Percentiles rank a stretch among this genome's conserved stretches.
Conservation (phyloP, 2,797 vertebrate species). For the Chelmon rostratus region DNA sequence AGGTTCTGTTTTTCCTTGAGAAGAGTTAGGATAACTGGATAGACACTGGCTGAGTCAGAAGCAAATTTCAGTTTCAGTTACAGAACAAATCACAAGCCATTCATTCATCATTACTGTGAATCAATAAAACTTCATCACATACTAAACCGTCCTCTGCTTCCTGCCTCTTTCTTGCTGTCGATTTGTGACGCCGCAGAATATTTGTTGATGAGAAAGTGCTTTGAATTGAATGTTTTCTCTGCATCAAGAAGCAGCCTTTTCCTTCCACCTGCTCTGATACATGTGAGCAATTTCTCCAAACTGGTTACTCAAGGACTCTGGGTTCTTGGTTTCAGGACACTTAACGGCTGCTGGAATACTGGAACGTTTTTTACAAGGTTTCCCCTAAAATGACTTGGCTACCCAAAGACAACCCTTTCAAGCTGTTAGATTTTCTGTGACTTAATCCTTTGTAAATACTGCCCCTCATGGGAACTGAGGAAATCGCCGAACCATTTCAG, state of each 20-base stretch:
- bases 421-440: constrained; percentile 58
- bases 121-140: constrained; percentile 84
- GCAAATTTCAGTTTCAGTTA: constrained; percentile 57
- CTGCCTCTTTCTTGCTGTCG: constrained; percentile 58
- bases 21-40: constrained; percentile 56
- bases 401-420: constrained; percentile 66
- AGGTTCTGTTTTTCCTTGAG: constrained; percentile 49
- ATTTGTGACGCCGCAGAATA: constrained; percentile 47
- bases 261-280: constrained; percentile 36
- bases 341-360: constrained; percentile 7
- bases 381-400: constrained; percentile 43
- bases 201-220: constrained; percentile 31
- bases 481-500: constrained; percentile 46
- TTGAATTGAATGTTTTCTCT: constrained; percentile 10
- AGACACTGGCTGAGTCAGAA: constrained; percentile 72
- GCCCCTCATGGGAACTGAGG: constrained; percentile 49
- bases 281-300: constrained; percentile 14
- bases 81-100: constrained; percentile 67
- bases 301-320: constrained; percentile 3
- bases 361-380: constrained; percentile 47
- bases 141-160: constrained; percentile 59
- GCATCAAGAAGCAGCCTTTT: constrained; percentile 26
- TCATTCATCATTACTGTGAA: constrained; percentile 87
- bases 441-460: constrained; percentile 70
- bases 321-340: constrained; percentile 7